Evolutionary conservation across 2,113 vertebrate genomes (phyloP).

Genomic region (Tenrec ecaudatus): DNA sequence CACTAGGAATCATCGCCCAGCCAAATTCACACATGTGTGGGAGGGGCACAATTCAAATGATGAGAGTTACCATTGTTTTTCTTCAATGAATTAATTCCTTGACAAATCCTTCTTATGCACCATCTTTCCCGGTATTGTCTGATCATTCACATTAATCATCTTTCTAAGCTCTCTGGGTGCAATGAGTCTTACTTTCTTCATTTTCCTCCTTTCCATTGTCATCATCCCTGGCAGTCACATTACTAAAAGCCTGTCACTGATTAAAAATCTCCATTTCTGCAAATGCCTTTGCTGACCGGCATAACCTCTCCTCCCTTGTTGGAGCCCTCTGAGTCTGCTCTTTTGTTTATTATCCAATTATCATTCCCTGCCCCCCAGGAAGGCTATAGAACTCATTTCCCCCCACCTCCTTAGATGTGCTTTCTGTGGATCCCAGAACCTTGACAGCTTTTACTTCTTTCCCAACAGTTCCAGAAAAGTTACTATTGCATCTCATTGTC

Average conservation of each 20-base stretch:
- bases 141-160: neutral
- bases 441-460: too few relatives aligned
- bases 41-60: too few relatives aligned
- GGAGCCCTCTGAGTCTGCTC: neutral
- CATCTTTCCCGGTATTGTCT: conserved; percentile 1
- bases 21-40: too few relatives aligned
- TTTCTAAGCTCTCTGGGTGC: neutral
- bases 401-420: too few relatives aligned
- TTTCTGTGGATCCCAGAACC: too few relatives aligned
- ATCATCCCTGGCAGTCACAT: neutral
- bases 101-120: neutral
- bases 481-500: too few relatives aligned
- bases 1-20: too few relatives aligned
- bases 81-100: neutral
- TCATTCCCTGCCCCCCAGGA: too few relatives aligned
- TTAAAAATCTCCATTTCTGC: neutral
- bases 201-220: neutral
- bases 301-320: neutral
- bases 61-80: neutral
- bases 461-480: too few relatives aligned
- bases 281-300: neutral
- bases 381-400: too few relatives aligned
- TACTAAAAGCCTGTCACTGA: neutral
- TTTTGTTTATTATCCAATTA: neutral
- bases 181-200: neutral